phyloP scores from a whole-genome alignment of 2,113 vertebrate species.

The Lepisosteus oculatus region DNA sequence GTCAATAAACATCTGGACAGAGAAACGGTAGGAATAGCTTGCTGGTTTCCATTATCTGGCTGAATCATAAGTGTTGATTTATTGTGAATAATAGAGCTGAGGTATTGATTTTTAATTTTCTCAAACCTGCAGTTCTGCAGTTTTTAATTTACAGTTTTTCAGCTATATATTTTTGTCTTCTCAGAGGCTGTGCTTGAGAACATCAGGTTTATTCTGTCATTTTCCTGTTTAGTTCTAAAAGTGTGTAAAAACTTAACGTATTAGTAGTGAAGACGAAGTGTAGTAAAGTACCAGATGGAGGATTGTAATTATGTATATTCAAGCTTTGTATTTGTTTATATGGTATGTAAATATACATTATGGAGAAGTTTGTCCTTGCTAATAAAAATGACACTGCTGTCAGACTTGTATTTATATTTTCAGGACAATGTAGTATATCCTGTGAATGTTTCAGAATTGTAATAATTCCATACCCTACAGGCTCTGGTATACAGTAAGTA shows the following conservation, averaged over 20 bases:
- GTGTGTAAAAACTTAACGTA: too few relatives aligned
- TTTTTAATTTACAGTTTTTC: neutral
- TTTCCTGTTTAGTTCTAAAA: too few relatives aligned
- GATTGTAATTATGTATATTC: too few relatives aligned
- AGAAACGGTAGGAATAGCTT: slow-evolving; percentile 78
- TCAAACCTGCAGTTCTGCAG: neutral
- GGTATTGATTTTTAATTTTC: neutral
- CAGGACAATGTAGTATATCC: too few relatives aligned
- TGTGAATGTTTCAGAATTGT: too few relatives aligned
- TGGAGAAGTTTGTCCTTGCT: neutral
- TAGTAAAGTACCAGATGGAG: too few relatives aligned
- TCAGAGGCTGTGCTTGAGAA: neutral
- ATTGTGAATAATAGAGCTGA: neutral
- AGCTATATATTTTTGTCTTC: neutral
- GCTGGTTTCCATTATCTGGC: neutral
- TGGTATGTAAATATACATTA: too few relatives aligned
- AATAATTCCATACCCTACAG: too few relatives aligned
- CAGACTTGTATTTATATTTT: too few relatives aligned
- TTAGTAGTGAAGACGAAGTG: too few relatives aligned
- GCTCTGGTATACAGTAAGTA: too few relatives aligned
- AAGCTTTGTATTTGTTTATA: too few relatives aligned
- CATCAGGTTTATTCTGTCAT: neutral
- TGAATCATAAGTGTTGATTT: neutral
- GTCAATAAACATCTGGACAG: slow-evolving; percentile 92
- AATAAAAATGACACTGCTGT: neutral